Percentiles rank a stretch among this genome's conserved stretches.
Conservation (phyloP, 2,888 invertebrate genomes). For the Mythimna vitellina region DNA sequence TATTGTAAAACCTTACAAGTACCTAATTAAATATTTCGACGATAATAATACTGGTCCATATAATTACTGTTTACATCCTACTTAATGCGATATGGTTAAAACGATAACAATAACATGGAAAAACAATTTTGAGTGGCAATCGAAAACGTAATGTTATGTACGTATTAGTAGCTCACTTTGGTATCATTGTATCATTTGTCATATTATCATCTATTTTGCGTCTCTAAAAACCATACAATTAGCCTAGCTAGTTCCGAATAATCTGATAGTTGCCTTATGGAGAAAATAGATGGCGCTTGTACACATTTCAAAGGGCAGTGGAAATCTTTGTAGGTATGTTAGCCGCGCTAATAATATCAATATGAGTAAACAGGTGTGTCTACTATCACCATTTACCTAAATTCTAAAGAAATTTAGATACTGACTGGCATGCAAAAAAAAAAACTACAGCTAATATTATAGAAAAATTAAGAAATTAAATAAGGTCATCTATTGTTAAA, state of each 20-base stretch:
- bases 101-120: conserved; percentile 16
- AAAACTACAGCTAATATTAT: no score
- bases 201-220: not conserved
- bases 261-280: conserved; percentile 6
- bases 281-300: conserved; percentile 52
- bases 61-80: conserved; percentile 13
- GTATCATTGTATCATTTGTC: not conserved
- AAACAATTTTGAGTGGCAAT: conserved; percentile 5
- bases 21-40: conserved; percentile 14
- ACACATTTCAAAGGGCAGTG: conserved; percentile 14
- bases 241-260: not conserved
- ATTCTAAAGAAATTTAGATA: not conserved
- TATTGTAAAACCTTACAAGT: conserved; percentile 12
- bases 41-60: conserved; percentile 20
- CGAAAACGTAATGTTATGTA: not conserved
- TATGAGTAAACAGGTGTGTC: conserved; percentile 9
- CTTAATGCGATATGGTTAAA: conserved; percentile 24
- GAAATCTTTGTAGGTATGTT: conserved; percentile 2
- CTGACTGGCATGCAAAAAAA: conserved; percentile 2
- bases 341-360: conserved; percentile 6
- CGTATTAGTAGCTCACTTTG: not conserved
- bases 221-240: not conserved
- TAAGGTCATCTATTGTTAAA: not conserved
- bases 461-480: not conserved
- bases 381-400: not conserved